Percentiles rank a stretch among this genome's conserved stretches.
These are phyloP conservation scores for Amphimallon solstitiale DNA, from an alignment of 2,888 invertebrate genomes.

Conservation along the genomic window DNA sequence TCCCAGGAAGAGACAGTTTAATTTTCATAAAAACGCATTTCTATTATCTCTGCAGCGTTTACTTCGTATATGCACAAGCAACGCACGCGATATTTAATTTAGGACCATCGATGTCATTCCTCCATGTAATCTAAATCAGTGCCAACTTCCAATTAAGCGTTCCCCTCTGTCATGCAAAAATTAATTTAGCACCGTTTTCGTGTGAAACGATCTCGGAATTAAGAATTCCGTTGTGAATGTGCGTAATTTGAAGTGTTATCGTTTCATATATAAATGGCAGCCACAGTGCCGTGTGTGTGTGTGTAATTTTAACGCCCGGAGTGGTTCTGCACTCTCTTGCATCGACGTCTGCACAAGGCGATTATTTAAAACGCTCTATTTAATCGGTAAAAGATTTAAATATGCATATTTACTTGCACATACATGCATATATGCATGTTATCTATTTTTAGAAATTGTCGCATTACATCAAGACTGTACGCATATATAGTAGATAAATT, in stretches of 20 bases:
- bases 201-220: constrained; percentile 4
- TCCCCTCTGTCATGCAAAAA: not conserved
- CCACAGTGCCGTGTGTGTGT: not conserved
- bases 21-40: not conserved
- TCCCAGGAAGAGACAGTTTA: no score
- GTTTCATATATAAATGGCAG: not conserved
- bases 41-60: constrained; percentile 9
- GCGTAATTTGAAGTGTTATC: constrained; percentile 25
- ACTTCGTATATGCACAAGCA: constrained; percentile 25
- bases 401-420: not conserved
- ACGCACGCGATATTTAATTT: constrained; percentile 27
- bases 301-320: constrained; percentile 26
- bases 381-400: constrained; percentile 26
- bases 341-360: constrained; percentile 13
- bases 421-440: not conserved
- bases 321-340: constrained; percentile 26
- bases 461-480: constrained; percentile 12
- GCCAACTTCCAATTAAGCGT: constrained; percentile 11
- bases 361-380: constrained; percentile 31
- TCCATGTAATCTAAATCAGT: constrained; percentile 26
- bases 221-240: constrained; percentile 15
- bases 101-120: constrained; percentile 28
- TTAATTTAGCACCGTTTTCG: constrained; percentile 22
- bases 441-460: constrained; percentile 32
- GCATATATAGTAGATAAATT: not conserved